phyloP scores from a whole-genome alignment of 2,888 invertebrate genomes.

The Podotricha telesiphe region DNA sequence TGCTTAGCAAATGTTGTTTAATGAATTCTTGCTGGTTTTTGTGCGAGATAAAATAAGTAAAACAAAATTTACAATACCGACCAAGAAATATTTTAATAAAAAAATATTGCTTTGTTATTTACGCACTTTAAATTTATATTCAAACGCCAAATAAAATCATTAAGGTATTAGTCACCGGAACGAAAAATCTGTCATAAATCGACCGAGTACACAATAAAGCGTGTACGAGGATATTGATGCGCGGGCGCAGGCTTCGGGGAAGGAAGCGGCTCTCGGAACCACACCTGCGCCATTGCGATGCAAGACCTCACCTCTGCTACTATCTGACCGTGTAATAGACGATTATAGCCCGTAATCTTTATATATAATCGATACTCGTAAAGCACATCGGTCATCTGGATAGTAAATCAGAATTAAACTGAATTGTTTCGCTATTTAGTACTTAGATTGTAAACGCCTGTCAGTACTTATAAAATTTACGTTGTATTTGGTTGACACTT shows the following conservation, averaged over 20 bases:
- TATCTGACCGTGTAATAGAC: conserved; percentile 37
- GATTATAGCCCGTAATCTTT: conserved; percentile 38
- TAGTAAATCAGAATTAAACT: conserved; percentile 13
- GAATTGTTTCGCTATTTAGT: background rate
- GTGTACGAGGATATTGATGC: conserved; percentile 39
- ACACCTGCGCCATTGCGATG: conserved; percentile 53
- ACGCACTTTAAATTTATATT: background rate
- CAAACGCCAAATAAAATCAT: background rate
- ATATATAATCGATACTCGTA: conserved; percentile 35
- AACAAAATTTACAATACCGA: no score
- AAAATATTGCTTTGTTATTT: no score
- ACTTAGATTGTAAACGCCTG: background rate
- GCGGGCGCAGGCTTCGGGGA: conserved; percentile 26
- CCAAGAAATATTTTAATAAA: no score
- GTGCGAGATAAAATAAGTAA: no score
- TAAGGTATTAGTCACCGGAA: conserved; percentile 35
- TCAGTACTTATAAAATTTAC: no score
- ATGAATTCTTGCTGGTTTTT: no score
- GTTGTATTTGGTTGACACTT: no score
- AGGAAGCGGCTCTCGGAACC: conserved; percentile 55
- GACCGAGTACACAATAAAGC: conserved; percentile 26
- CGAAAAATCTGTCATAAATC: conserved; percentile 25
- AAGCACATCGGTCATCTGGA: background rate
- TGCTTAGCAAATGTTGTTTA: no score
- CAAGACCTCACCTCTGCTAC: conserved; percentile 40